phyloP scores from a whole-genome alignment of 2,888 invertebrate genomes.

The Phanerotoma sp. region DNA sequence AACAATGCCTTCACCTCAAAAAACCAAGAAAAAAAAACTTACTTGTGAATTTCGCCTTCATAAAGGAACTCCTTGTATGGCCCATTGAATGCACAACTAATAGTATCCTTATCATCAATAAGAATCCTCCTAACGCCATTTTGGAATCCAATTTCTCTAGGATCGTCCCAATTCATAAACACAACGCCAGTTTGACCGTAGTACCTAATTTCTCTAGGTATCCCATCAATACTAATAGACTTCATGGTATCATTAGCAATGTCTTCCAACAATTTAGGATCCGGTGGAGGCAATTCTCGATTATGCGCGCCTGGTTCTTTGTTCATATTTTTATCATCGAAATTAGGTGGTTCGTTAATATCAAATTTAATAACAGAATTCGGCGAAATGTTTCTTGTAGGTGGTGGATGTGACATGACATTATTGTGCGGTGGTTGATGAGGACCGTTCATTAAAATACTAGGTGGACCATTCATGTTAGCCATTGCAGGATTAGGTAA shows the following conservation, averaged over 20 bases:
- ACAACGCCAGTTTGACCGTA: slow-evolving; percentile 84
- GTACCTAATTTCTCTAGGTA: slow-evolving; percentile 79
- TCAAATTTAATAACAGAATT: slow-evolving; percentile 39
- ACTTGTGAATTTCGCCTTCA: slow-evolving; percentile 69
- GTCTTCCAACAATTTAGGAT: slow-evolving; percentile 59
- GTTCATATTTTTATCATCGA: slow-evolving; percentile 21
- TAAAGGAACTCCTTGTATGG: slow-evolving; percentile 73
- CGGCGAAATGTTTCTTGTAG: slow-evolving; percentile 39
- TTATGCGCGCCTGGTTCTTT: slow-evolving; percentile 30
- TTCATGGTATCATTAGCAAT: slow-evolving; percentile 72
- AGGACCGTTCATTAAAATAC: slow-evolving; percentile 43
- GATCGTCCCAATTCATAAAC: slow-evolving; percentile 83
- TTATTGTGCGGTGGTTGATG: slow-evolving; percentile 8
- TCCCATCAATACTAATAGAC: slow-evolving; percentile 79
- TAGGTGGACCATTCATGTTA: slow-evolving; percentile 41
- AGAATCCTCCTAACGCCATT: slow-evolving; percentile 74
- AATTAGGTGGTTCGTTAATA: slow-evolving; percentile 37
- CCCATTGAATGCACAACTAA: slow-evolving; percentile 66
- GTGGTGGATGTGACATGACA: slow-evolving; percentile 14
- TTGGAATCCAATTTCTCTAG: slow-evolving; percentile 81
- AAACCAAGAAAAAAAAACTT: slow-evolving; percentile 27
- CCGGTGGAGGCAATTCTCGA: slow-evolving; percentile 57
- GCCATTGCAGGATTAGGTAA: slow-evolving; percentile 37
- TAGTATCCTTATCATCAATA: slow-evolving; percentile 75
- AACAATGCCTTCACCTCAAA: no score